Percentiles rank a stretch among this genome's conserved stretches.
These are phyloP conservation scores for Sula dactylatra DNA, from an alignment of 2,113 vertebrate genomes.

Conservation along the genomic window DNA sequence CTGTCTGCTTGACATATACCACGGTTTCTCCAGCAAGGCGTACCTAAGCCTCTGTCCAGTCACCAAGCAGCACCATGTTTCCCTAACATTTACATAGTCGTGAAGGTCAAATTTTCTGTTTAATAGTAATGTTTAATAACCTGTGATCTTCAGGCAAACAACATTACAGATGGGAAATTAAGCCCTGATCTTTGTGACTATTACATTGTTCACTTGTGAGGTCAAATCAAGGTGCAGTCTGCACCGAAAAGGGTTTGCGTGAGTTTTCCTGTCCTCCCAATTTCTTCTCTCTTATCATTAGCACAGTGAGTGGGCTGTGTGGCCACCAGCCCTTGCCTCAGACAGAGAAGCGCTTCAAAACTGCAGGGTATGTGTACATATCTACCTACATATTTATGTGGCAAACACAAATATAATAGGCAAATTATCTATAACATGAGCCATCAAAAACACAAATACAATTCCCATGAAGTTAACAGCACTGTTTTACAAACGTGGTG, in stretches of 20 bases:
- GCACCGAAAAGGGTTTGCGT: fast-evolving
- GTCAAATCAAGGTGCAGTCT: background rate
- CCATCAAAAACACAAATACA: background rate
- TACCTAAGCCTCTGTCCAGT: background rate
- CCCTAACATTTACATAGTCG: background rate
- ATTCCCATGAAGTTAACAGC: background rate
- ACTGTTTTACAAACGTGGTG: background rate
- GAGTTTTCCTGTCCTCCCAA: background rate
- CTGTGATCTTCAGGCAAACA: background rate
- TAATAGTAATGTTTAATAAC: background rate
- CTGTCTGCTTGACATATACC: background rate
- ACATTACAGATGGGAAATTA: background rate
- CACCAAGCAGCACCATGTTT: background rate
- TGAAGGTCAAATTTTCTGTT: background rate
- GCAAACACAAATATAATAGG: background rate
- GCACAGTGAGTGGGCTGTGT: background rate
- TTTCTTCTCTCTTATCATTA: background rate
- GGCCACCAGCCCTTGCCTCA: background rate
- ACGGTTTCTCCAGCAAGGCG: fast-evolving
- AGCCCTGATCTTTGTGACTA: background rate
- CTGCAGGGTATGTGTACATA: background rate
- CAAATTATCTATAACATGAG: background rate
- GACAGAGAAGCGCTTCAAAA: background rate
- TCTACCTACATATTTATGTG: background rate
- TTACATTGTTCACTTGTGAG: background rate